Percentiles rank a stretch among this genome's conserved stretches.
Conservation (phyloP, 2,888 invertebrate species). For the Odontocolon sp. region DNA sequence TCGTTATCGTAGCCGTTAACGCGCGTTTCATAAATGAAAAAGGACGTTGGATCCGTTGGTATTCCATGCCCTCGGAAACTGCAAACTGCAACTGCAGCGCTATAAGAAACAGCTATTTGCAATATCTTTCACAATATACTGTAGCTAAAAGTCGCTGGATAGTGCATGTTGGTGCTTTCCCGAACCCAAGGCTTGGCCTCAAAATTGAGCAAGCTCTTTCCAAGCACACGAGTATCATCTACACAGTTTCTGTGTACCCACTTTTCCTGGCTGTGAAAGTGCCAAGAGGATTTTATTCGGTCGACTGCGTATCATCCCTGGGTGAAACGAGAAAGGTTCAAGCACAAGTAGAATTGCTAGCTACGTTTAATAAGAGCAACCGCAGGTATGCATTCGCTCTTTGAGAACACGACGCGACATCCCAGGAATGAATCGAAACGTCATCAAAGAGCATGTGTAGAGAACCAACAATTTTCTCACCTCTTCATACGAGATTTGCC, state of each 20-base stretch:
- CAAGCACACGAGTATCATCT: conserved; percentile 3
- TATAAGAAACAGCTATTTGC: conserved; percentile 51
- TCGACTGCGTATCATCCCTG: conserved; percentile 34
- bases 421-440: conserved; percentile 10
- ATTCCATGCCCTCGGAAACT: conserved; percentile 11
- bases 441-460: too few species aligned
- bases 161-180: not conserved
- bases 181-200: not conserved
- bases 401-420: not conserved
- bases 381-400: conserved; percentile 3
- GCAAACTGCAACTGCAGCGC: conserved; percentile 42
- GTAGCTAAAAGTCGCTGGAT: not conserved
- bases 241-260: not conserved
- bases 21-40: conserved; percentile 56
- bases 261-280: not conserved
- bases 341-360: conserved; percentile 33
- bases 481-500: not conserved
- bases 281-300: conserved; percentile 36
- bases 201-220: conserved; percentile 46
- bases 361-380: conserved; percentile 49
- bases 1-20: conserved; percentile 56
- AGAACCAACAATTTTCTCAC: conserved; percentile 9
- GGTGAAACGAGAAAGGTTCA: conserved; percentile 17
- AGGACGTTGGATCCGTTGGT: conserved; percentile 17
- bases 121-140: conserved; percentile 38